phyloP scores from a whole-genome alignment of 2,888 invertebrate species.

The Nephrotoma flavescens region DNA sequence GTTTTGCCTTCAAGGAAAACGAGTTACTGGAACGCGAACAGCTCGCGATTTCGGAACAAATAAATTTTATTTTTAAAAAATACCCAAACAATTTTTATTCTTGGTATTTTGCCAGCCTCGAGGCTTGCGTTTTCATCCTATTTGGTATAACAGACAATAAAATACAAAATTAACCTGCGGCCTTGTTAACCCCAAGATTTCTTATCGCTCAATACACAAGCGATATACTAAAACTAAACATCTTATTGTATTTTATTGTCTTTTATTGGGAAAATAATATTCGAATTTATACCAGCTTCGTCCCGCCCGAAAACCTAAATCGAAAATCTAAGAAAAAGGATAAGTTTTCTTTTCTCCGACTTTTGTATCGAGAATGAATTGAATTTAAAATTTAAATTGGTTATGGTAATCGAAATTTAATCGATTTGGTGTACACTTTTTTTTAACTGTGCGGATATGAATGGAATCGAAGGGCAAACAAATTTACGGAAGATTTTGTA shows the following conservation, averaged over 20 bases:
- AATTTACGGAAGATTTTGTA: background rate
- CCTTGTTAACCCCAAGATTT: background rate
- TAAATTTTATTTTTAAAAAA: background rate
- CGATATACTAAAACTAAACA: background rate
- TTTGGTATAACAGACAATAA: background rate
- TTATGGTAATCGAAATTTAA: background rate
- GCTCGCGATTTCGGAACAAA: background rate
- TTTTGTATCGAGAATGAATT: background rate
- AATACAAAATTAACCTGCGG: background rate
- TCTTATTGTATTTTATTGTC: background rate
- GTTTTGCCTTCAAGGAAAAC: too few species aligned
- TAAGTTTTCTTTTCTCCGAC: background rate
- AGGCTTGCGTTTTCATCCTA: background rate
- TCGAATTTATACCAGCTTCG: background rate
- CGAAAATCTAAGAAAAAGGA: background rate
- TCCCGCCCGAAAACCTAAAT: background rate
- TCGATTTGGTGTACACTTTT: background rate
- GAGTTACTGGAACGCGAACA: background rate
- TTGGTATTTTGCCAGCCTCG: background rate
- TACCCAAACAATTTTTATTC: background rate
- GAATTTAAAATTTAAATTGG: background rate
- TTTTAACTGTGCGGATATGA: background rate
- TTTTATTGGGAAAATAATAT: background rate
- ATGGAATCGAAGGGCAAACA: background rate
- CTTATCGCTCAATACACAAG: background rate